phyloP scores from a whole-genome alignment of 2,113 vertebrate genomes.

The Scolopax mira region DNA sequence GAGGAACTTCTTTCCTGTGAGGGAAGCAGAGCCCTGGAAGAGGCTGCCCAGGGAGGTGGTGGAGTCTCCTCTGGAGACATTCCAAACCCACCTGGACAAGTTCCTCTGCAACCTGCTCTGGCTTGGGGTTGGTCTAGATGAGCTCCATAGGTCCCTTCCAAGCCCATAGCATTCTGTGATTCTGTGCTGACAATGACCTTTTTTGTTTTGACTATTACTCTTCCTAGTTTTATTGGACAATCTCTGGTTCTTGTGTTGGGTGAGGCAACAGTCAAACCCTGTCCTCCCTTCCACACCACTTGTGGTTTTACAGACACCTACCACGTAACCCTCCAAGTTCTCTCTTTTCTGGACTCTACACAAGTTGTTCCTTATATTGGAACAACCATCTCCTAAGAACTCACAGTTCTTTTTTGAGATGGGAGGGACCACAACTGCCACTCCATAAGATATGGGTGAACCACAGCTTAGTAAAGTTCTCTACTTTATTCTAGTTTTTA shows the following conservation, averaged over 20 bases:
- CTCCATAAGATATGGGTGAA: fast-evolving
- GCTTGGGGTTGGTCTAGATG: too few relatives aligned
- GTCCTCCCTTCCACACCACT: not conserved
- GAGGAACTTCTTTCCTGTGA: too few relatives aligned
- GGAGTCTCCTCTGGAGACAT: too few relatives aligned
- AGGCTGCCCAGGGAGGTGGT: too few relatives aligned
- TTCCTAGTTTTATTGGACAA: not conserved
- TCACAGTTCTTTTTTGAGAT: not conserved
- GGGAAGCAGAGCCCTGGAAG: too few relatives aligned
- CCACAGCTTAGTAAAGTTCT: not conserved
- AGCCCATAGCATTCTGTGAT: too few relatives aligned
- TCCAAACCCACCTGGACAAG: too few relatives aligned
- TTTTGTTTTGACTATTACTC: not conserved
- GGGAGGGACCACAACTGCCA: not conserved
- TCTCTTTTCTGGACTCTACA: not conserved
- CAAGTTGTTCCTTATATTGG: not conserved
- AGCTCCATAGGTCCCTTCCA: too few relatives aligned
- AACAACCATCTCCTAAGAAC: not conserved
- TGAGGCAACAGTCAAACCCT: not conserved
- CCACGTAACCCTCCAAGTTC: fast-evolving
- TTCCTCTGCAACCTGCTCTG: too few relatives aligned
- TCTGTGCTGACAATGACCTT: not conserved
- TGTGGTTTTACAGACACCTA: not conserved
- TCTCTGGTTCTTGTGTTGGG: not conserved
- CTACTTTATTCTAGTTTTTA: not conserved